A percentile compares a stretch with the other conserved stretches of the same genome.
Evolutionary conservation across 2,113 vertebrate genomes (phyloP).

Genomic region (Hemicordylus capensis): DNA sequence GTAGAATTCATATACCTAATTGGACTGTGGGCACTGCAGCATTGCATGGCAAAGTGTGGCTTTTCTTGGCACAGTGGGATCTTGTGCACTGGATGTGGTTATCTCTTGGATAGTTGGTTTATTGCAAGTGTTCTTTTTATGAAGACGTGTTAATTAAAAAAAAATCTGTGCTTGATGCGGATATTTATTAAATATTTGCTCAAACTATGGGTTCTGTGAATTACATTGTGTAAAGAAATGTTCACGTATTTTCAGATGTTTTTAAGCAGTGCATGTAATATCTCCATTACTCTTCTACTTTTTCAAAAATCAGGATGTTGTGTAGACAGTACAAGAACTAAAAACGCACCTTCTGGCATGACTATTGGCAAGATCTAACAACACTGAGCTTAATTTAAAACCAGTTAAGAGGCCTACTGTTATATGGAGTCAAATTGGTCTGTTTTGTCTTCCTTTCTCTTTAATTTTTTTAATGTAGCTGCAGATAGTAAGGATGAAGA

Average conservation of each 20-base stretch:
- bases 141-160: background rate
- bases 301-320: constrained; percentile 2
- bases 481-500: constrained; percentile 97
- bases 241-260: background rate
- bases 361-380: constrained; percentile 44
- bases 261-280: background rate
- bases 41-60: too few species aligned
- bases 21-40: too few species aligned
- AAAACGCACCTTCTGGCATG: constrained; percentile 49
- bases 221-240: background rate
- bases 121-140: background rate
- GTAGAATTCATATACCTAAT: too few species aligned
- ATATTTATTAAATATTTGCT: background rate
- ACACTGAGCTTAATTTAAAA: constrained; percentile 41
- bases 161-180: background rate
- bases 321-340: constrained; percentile 23
- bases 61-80: too few species aligned
- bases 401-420: constrained; percentile 34
- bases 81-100: background rate
- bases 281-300: background rate
- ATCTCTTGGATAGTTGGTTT: background rate
- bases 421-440: constrained; percentile 67
- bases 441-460: constrained; percentile 68
- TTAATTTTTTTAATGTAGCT: constrained; percentile 73
- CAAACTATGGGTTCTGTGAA: background rate